Evolutionary conservation across 2,888 invertebrate genomes (phyloP), one percentile per base, ranked within the genome.

Genomic region (Phengaris alcon): DNA sequence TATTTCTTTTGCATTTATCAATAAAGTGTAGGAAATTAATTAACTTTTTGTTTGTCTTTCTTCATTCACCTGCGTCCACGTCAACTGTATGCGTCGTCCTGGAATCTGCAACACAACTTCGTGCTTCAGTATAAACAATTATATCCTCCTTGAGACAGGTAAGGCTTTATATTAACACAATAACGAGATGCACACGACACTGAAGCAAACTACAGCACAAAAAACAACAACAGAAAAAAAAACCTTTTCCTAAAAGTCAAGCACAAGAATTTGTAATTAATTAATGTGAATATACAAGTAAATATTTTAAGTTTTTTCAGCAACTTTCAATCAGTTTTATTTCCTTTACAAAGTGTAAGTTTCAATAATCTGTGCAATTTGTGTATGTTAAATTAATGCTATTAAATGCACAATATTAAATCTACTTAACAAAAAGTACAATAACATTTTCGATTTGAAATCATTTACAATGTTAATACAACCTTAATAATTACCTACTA

Each of bases 61-160:
- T 35, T 52, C 12, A 15, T 72, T 22, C 22, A 12, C n/a, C 72
- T 72, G 35, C 72, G 54, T 35, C 52, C 12, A 9, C 72, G 6
- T 35, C 54, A 7, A 22, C 12, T 72, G 35, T 7, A 7, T 2
- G 52, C 12, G 2, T 22, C 69, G n/a, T 54, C 72, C 44, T 13
- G 52, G 35, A 68, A 13, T 9, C 10, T 2, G 6, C 72, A 52
- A 35, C 52, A 8, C 5, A 48, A 48, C 72, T 54, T 52, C 51
- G 52, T 35, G 54, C 72, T 35, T 12, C 72, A 72, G 72, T 72
- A 72, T 72, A 72, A 51, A 72, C 15, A 72, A 7, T 54, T 52
- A 35, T 52, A 54, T 54, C 72, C 72, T 72, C 72, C 54, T 72
- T 52, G 72, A 72, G 72, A 72, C 72, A 54, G 72, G 72, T 72